phyloP scores from a whole-genome alignment of 64 coral and sea anemone species.

The Pocillopora damicornis region DNA sequence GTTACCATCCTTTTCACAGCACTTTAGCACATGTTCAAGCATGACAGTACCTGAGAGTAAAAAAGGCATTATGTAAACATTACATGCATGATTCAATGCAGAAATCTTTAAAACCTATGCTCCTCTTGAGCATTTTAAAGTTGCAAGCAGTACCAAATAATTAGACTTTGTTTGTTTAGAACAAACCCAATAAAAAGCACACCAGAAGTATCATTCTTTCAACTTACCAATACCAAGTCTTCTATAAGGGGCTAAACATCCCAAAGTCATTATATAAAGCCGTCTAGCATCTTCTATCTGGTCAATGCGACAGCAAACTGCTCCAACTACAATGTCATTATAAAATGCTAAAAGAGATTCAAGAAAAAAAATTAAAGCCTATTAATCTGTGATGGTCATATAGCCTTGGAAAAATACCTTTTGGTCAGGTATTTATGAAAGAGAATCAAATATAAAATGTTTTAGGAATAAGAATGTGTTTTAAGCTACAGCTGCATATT shows the following conservation, averaged over 20 bases:
- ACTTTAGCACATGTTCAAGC: slow-evolving; percentile 98
- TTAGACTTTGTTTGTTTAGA: not conserved
- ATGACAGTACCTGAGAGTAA: slow-evolving; percentile 78
- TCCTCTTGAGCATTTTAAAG: too few relatives aligned
- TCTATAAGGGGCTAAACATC: slow-evolving; percentile 98
- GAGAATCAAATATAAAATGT: too few relatives aligned
- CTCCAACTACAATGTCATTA: slow-evolving; percentile 99
- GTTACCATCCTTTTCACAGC: slow-evolving; percentile 99
- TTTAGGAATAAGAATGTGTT: too few relatives aligned
- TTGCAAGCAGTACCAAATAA: too few relatives aligned
- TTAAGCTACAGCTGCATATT: too few relatives aligned
- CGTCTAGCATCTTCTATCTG: slow-evolving; percentile 87
- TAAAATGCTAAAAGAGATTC: slow-evolving; percentile 78
- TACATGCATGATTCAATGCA: too few relatives aligned
- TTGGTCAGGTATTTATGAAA: too few relatives aligned
- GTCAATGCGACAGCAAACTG: slow-evolving; percentile 97
- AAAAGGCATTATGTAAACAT: not conserved
- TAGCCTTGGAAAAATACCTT: too few relatives aligned
- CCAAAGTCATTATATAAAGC: slow-evolving; percentile 96
- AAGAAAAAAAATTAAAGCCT: not conserved
- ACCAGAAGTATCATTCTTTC: not conserved
- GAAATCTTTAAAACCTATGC: too few relatives aligned
- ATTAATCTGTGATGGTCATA: too few relatives aligned
- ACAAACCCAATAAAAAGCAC: not conserved
- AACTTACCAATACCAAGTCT: slow-evolving; percentile 91